Conservation (phyloP, 2,888 invertebrate genomes). For the Alloscopus bannaensis region DNA sequence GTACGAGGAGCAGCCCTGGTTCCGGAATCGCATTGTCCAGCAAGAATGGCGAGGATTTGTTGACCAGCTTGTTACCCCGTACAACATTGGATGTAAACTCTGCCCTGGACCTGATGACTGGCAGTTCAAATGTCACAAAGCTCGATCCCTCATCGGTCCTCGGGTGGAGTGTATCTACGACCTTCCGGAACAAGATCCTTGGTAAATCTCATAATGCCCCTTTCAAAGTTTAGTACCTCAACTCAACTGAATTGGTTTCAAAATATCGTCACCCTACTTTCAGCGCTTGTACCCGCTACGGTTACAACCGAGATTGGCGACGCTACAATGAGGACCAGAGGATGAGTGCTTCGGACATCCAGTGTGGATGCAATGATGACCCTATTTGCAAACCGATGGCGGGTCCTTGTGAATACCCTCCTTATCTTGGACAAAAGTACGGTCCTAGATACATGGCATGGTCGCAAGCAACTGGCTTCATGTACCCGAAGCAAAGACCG, state of each 20-base stretch:
- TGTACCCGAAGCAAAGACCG: slow-evolving; percentile 61
- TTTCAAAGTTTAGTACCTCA: background rate
- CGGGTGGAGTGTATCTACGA: slow-evolving; percentile 68
- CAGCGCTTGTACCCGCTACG: slow-evolving; percentile 63
- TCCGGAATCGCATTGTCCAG: slow-evolving; percentile 66
- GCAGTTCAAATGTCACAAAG: slow-evolving; percentile 69
- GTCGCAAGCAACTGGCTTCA: slow-evolving; percentile 66
- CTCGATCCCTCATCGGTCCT: slow-evolving; percentile 66
- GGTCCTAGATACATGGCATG: slow-evolving; percentile 70
- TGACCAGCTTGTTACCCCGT: slow-evolving; percentile 65
- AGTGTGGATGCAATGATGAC: slow-evolving; percentile 66
- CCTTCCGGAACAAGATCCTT: slow-evolving; percentile 68
- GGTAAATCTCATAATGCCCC: slow-evolving; percentile 39
- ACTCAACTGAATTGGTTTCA: background rate
- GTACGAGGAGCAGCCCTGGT: slow-evolving; percentile 71
- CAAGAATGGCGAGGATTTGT: slow-evolving; percentile 67
- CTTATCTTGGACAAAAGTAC: slow-evolving; percentile 67
- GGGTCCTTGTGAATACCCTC: slow-evolving; percentile 67
- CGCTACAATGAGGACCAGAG: slow-evolving; percentile 69
- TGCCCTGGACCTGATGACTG: slow-evolving; percentile 68
- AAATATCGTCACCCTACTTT: background rate
- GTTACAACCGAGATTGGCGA: slow-evolving; percentile 70
- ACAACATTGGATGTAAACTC: slow-evolving; percentile 65
- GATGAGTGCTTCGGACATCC: slow-evolving; percentile 50
- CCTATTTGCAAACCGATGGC: slow-evolving; percentile 56